Evolutionary conservation across 1,140 invertebrate genomes (phyloP).

Genomic region (Paraescarpia echinospica): DNA sequence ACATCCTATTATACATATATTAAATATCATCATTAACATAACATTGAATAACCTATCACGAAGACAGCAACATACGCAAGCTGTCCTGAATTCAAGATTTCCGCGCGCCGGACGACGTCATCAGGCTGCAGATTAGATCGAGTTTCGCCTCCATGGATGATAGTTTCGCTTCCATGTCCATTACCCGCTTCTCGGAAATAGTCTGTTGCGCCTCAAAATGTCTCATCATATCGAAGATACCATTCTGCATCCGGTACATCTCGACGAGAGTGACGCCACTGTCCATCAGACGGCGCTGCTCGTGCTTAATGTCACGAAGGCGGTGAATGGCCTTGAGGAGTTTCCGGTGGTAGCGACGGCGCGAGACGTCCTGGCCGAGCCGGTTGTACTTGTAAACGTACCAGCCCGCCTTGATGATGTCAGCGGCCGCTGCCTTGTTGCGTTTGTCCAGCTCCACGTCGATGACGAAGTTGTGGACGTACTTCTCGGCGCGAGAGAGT

Average conservation of each 20-base stretch:
- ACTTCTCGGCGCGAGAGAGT: constrained; percentile 54
- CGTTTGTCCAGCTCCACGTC: constrained; percentile 52
- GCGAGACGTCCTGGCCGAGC: background rate
- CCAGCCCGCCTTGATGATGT: constrained; percentile 55
- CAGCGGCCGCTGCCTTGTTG: constrained; percentile 53
- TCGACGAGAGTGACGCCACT: constrained; percentile 50
- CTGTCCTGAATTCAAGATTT: background rate
- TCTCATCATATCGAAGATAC: constrained; percentile 33
- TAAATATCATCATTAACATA: background rate
- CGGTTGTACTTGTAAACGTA: constrained; percentile 44
- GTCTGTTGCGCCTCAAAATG: background rate
- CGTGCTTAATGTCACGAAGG: constrained; percentile 51
- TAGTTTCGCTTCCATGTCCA: background rate
- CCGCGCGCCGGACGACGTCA: background rate
- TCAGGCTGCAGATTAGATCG: background rate
- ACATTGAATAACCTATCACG: background rate
- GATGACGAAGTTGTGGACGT: constrained; percentile 57
- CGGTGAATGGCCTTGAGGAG: constrained; percentile 50
- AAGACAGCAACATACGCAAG: background rate
- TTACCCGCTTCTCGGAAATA: background rate
- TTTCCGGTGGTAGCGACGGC: constrained; percentile 37
- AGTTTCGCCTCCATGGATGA: constrained; percentile 10
- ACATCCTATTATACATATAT: background rate
- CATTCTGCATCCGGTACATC: constrained; percentile 44
- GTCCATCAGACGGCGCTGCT: constrained; percentile 47